phyloP scores from a whole-genome alignment of 2,113 vertebrate species.

The Percopsis transmontana region DNA sequence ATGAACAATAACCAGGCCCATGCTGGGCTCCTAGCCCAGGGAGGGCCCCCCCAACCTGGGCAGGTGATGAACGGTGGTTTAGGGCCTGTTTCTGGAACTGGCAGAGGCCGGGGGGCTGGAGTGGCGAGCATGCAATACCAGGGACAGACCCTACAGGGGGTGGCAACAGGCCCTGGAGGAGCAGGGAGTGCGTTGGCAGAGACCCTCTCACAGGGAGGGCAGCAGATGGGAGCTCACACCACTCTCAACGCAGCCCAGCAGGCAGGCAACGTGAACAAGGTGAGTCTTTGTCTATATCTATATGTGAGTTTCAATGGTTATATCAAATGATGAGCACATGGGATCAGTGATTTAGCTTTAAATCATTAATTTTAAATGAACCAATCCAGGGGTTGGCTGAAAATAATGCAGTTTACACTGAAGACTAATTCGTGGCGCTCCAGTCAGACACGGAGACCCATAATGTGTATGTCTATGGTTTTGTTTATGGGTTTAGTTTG shows the following conservation, averaged over 20 bases:
- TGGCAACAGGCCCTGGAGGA: conserved; percentile 61
- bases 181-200: conserved; percentile 90
- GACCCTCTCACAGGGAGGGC: conserved; percentile 90
- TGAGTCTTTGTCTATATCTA: conserved; percentile 68
- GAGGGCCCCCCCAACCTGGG: conserved; percentile 84
- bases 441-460: too few species aligned
- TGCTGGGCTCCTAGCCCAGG: conserved; percentile 82
- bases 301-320: neutral
- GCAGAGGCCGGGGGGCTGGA: conserved; percentile 86
- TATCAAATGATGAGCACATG: too few species aligned
- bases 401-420: too few species aligned
- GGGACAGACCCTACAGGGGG: conserved; percentile 78
- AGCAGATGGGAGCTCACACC: conserved; percentile 86
- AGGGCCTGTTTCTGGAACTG: conserved; percentile 82
- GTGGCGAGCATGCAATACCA: conserved; percentile 87
- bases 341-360: too few species aligned
- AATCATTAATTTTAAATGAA: too few species aligned
- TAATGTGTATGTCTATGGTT: too few species aligned
- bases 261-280: conserved; percentile 91
- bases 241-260: conserved; percentile 84
- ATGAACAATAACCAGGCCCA: conserved; percentile 91
- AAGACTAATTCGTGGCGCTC: too few species aligned
- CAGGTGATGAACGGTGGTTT: conserved; percentile 96
- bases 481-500: too few species aligned
- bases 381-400: too few species aligned